phyloP scores from a whole-genome alignment of 2,888 invertebrate genomes.

The Lycia hirtaria region DNA sequence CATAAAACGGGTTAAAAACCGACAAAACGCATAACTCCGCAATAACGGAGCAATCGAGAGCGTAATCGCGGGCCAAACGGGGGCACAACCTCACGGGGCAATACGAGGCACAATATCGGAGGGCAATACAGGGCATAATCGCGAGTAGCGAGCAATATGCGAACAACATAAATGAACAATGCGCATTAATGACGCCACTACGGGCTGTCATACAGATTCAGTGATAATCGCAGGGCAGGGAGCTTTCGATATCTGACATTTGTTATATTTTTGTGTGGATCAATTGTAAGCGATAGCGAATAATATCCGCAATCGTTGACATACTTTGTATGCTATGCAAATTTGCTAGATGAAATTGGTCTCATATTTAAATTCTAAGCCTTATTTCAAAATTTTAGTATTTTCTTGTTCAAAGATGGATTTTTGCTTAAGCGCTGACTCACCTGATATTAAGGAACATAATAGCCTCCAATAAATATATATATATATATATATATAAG shows the following conservation, averaged over 20 bases:
- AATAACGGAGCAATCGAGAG: slow-evolving; percentile 24
- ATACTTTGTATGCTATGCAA: too few species aligned
- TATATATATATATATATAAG: too few species aligned
- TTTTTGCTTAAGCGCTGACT: too few species aligned
- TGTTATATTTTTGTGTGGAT: slow-evolving; percentile 30
- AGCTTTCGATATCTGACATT: slow-evolving; percentile 59
- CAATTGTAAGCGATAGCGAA: slow-evolving; percentile 42
- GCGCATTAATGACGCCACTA: slow-evolving; percentile 76
- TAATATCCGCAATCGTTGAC: neutral
- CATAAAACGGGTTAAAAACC: slow-evolving; percentile 45
- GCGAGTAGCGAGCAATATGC: slow-evolving; percentile 43
- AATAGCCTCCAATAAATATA: too few species aligned
- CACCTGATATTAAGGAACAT: too few species aligned
- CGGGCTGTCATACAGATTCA: slow-evolving; percentile 73
- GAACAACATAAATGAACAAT: slow-evolving; percentile 74
- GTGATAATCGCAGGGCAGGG: slow-evolving; percentile 67
- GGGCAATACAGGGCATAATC: slow-evolving; percentile 14
- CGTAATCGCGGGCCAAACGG: slow-evolving; percentile 33
- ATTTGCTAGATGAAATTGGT: too few species aligned
- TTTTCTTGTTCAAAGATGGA: too few species aligned
- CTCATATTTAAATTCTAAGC: too few species aligned
- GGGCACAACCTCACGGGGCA: slow-evolving; percentile 10
- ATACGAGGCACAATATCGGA: slow-evolving; percentile 40
- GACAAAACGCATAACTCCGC: slow-evolving; percentile 49
- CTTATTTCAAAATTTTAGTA: too few species aligned